Evolutionary conservation across 2,113 vertebrate genomes (phyloP).

Genomic region (Poeciliopsis retropinna): DNA sequence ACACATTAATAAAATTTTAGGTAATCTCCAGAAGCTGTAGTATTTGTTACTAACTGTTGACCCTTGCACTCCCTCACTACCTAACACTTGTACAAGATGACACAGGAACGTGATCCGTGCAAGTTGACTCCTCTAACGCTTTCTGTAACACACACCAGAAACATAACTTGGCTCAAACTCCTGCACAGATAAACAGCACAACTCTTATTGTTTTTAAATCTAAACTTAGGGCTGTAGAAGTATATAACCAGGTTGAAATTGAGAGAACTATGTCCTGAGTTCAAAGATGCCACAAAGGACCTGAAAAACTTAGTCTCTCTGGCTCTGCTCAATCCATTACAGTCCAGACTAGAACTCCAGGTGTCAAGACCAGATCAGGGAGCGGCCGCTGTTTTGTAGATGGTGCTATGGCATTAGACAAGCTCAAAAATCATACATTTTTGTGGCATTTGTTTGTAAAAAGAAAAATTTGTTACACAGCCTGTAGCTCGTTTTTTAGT

Average conservation of each 20-base stretch:
- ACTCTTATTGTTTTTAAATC: neutral
- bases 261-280: constrained; percentile 54
- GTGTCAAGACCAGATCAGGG: constrained; percentile 29
- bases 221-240: neutral
- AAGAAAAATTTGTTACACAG: too few relatives aligned
- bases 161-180: constrained; percentile 17
- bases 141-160: constrained; percentile 10
- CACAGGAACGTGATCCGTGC: constrained; percentile 43
- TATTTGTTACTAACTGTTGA: constrained; percentile 38
- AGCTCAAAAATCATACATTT: too few relatives aligned
- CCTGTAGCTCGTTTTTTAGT: too few relatives aligned
- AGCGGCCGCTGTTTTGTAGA: too few relatives aligned
- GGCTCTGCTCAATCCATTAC: constrained; percentile 69
- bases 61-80: constrained; percentile 27
- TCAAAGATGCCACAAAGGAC: constrained; percentile 72
- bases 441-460: too few relatives aligned
- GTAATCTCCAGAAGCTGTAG: constrained; percentile 1
- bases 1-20: neutral
- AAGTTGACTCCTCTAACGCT: constrained; percentile 37
- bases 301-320: constrained; percentile 66
- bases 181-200: neutral
- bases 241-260: constrained; percentile 58
- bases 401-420: too few relatives aligned
- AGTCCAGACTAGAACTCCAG: constrained; percentile 63
- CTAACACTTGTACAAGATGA: constrained; percentile 34